Evolutionary conservation across 2,113 vertebrate species (phyloP), one percentile per base, ranked within the genome.

Genomic region (Potamarius usumacintae): DNA sequence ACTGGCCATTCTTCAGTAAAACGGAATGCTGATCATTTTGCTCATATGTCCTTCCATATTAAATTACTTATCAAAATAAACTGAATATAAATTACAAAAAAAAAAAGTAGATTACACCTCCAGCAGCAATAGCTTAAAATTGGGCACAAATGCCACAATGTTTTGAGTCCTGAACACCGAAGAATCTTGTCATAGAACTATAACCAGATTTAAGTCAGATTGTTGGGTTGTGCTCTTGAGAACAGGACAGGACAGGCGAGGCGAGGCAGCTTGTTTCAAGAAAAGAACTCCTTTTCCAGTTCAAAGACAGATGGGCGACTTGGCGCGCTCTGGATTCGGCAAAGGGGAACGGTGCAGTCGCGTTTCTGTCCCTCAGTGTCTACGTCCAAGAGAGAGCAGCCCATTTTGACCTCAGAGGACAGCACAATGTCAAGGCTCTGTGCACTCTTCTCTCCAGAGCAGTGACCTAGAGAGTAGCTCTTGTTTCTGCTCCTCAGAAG

Each of bases 231-330:
- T 72, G 85, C 81, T 86, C 78, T 58, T 53, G 42, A 42, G 42
- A 3, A 22, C 9, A n/a, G 17, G 53, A 57, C 53, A 86, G 83
- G 83, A 78, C 30, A 85, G 76, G 86, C n/a, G 3, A 20, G 5
- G 57, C 65, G 48, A 85, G 80, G 87, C 76, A 88, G 81, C 77
- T 62, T 69, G 53, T 79, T 87, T 90, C 83, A 97, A 0, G 97
- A 97, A 91, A 97, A 95, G 94, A 97, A 99, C 85, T 97, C 96
- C 86, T 96, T 97, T 90, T 98, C 97, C 92, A 98, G 96, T 92
- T 97, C 95, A 14, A 96, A 96, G 89, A 96, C 93, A 2, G 96
- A 93, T 0, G 95, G 91, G 2, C 93, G 94, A 42, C 89, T 92
- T 0, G 95, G 91, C 53, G 95, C 93, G 86, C 94, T 97, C 94